phyloP scores from a whole-genome alignment of 2,888 invertebrate genomes.

The Papilio elwesi region DNA sequence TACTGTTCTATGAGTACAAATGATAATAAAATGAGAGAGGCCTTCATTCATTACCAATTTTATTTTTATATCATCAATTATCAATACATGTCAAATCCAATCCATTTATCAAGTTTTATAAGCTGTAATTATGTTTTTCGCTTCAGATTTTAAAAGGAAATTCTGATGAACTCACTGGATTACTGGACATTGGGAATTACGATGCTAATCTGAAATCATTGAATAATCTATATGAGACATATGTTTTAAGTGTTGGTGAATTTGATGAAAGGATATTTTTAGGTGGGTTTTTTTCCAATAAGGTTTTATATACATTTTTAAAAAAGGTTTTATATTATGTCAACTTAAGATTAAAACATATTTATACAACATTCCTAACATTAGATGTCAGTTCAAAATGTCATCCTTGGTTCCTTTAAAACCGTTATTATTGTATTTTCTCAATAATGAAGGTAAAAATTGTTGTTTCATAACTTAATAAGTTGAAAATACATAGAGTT shows the following conservation, averaged over 20 bases:
- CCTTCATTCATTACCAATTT: background rate
- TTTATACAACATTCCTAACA: slow-evolving; percentile 10
- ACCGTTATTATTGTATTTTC: slow-evolving; percentile 45
- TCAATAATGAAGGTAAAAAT: slow-evolving; percentile 33
- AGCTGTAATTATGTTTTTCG: slow-evolving; percentile 24
- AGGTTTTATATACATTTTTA: slow-evolving; percentile 5
- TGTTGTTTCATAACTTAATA: background rate
- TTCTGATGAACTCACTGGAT: slow-evolving; percentile 86
- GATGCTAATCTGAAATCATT: slow-evolving; percentile 94
- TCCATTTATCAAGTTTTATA: background rate
- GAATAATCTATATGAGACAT: slow-evolving; percentile 94
- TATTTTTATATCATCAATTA: background rate
- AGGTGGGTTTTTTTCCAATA: slow-evolving; percentile 79
- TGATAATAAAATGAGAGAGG: too few relatives aligned
- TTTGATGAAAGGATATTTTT: slow-evolving; percentile 98
- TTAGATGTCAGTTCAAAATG: slow-evolving; percentile 42
- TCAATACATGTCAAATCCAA: background rate
- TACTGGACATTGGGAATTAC: slow-evolving; percentile 91
- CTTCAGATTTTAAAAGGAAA: slow-evolving; percentile 90
- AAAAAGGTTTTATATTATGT: slow-evolving; percentile 19
- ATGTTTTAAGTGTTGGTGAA: slow-evolving; percentile 95
- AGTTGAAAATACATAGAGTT: background rate
- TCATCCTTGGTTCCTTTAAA: slow-evolving; percentile 43
- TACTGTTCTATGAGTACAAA: too few relatives aligned
- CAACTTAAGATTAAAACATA: background rate